Base-by-base conservation (phyloP, 2,888 invertebrate genomes). In the Dolomedes plantarius region DNA sequence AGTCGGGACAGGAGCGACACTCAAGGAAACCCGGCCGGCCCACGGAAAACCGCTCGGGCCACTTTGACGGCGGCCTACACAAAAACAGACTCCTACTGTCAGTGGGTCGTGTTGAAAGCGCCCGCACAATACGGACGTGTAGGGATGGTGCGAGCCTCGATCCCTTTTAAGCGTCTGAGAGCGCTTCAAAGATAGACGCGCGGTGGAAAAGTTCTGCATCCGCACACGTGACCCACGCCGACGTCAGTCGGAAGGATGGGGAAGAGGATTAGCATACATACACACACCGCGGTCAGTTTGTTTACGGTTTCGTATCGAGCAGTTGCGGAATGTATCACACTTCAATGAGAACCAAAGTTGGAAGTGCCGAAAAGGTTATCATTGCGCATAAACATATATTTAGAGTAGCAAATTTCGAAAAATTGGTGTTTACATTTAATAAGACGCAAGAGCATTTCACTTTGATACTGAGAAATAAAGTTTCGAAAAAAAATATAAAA, bases 21-120 rank as follows among this genome's bases (percentile, higher is more conserved):
- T 19, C 32, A 31, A 73, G 36, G 67, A 74, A 75, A 68, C 28
- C 31, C 13, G 31, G 71, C 46, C 82, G 82, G 46, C 73, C 80
- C 62, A 78, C 78, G 78, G 28, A 41, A 67, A 80, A 80, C 76
- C 76, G 31, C 77, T 77, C 68, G 19, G 68, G 77, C 68, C 67
- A 68, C 77, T 68, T 75, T 31, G 1, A 0, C 28, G 16, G 29
- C 76, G 23, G 23, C 62, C 73, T 27, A 62, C 62, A 62, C 62
- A 62, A 56, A 41, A 74, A 56, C 19, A 56, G 11, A 23, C 56
- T 56, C 11, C 76, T 41, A 16, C 73, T 11, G 23, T 16, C 16
- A 13, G 27, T 27, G 41, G 23, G 19, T 41, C 39, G 39, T n/a
- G 16, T 68, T 69, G 16, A 19, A 13, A 19, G 39, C 1, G 13